Base-by-base conservation (phyloP, 1,140 invertebrate species). In the Sarcophaga peregrina region DNA sequence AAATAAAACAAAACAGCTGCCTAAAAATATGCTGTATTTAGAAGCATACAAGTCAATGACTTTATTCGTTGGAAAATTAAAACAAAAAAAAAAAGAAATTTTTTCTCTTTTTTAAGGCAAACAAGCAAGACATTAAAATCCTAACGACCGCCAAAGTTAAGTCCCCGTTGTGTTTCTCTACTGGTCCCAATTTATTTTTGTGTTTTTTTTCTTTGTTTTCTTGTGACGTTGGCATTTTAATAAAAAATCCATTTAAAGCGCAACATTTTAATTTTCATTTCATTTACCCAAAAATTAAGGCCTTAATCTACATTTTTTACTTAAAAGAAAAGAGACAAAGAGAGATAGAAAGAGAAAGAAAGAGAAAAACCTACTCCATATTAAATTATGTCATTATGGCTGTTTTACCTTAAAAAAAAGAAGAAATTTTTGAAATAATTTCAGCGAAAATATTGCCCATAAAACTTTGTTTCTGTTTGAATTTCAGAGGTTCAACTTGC, bases 321-420 rank as follows among this genome's bases (percentile, higher is more conserved):
- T 37, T 1, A 4, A 37, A 37, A 37, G 4, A 4, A 37, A 37
- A 37, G 4, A 37, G 25, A 2, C 25, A 37, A 1, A 37, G 4
- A 37, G 25, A 37, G 25, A 37, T 1, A 37, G 25, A 37, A 4
- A 37, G 1, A 37, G 25, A 37, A 4, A 37, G 25, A 37, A 4
- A 37, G 25, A 37, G 25, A 37, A 58, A 58, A 58, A 58, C 9
- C 13, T 58, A 58, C 10, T 58, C 25, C 25, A 68, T 20, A 68
- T 68, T 68, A 68, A 68, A 68, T 68, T 68, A 68, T 68, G 17
- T 68, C n/a, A 68, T 68, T 68, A 20, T 68, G 17, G 20, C 62
- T 20, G n/a, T 68, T 20, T 8, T 37, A 37, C 20, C 17, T 68
- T 68, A 20, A 9, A 20, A 20, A 68, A 68, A 68, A 8, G 2